Evolutionary conservation across 2,797 vertebrate genomes (phyloP), one percentile per base, ranked within the genome.

Genomic region (Melanotaenia boesemani): DNA sequence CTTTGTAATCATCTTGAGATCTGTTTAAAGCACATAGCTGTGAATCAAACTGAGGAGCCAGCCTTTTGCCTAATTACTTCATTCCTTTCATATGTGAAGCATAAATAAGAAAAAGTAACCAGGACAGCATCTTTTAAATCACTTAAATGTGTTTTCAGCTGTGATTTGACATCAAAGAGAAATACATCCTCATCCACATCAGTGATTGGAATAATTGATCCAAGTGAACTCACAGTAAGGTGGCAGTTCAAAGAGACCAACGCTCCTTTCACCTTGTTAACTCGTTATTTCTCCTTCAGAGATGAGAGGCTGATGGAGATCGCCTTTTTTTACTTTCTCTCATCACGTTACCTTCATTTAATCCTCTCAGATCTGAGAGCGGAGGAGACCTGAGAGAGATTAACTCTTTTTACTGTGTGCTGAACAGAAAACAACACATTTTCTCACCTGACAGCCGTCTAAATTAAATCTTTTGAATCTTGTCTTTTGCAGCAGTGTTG

Each of bases 231-330:
- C 34, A 1, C 22, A 13, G 44, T 52, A 26, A 44, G 39, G 39
- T 44, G 39, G 39, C 39, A 66, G 0, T 12, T 59, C 15, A 37
- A 66, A 55, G 37, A 39, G 30, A 66, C n/a, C 8, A 57, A 7
- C n/a, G 18, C 55, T 39, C 12, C 1, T 26, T 24, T 37, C 4
- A 57, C 20, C 57, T 6, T 0, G 5, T 57, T 61, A 74, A 72
- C 66, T 70, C 22, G 1, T 88, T 79, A 80, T 15, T 83, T 87
- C 81, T 44, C 68, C 80, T 72, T 69, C 80, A 82, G 1, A 84
- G 83, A 84, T 71, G 55, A 59, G 73, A 86, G 68, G 63, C 7
- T 0, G 61, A 32, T 46, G 39, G 34, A 63, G 58, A 63, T 1
- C 4, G 44, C 34, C 5, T 55, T 22, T 68, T 60, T 70, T 68